phyloP scores from a whole-genome alignment of 1,140 invertebrate species.

The Cydia splendana region DNA sequence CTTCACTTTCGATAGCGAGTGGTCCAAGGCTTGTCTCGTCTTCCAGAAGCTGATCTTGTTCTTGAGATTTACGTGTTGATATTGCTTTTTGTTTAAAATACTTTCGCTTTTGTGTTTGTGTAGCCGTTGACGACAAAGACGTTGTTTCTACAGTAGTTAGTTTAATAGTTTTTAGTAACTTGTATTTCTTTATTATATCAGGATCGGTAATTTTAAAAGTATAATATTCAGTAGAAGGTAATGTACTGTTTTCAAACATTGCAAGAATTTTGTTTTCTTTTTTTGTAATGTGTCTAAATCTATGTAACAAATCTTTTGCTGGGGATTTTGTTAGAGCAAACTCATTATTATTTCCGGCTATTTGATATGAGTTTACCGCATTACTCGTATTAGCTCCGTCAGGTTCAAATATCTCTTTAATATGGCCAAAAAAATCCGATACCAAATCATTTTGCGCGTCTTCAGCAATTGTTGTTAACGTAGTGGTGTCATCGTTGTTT shows the following conservation, averaged over 20 bases:
- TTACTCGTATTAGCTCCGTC: neutral
- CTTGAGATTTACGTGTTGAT: conserved; percentile 24
- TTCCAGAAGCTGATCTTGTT: neutral
- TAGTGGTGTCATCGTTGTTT: conserved; percentile 43
- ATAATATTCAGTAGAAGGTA: neutral
- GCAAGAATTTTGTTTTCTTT: neutral
- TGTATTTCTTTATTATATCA: neutral
- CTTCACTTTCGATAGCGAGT: neutral
- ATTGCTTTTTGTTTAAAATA: neutral
- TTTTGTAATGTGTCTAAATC: neutral
- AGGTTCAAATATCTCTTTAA: conserved; percentile 54
- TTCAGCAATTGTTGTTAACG: conserved; percentile 36
- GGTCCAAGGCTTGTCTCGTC: neutral
- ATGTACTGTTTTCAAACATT: conserved; percentile 1
- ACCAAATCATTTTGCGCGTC: conserved; percentile 50
- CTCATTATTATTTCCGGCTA: neutral
- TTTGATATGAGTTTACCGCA: neutral
- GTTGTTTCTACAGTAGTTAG: neutral
- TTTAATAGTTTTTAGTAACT: neutral
- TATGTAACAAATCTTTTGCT: neutral
- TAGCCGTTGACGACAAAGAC: neutral
- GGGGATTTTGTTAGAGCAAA: neutral
- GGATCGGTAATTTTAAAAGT: neutral
- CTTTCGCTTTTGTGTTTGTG: neutral
- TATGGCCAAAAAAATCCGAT: conserved; percentile 57